A percentile compares a stretch with the other conserved stretches of the same genome.
These are phyloP conservation scores for Python bivittatus DNA, from an alignment of 2,113 vertebrate species.

Conservation along the genomic window DNA sequence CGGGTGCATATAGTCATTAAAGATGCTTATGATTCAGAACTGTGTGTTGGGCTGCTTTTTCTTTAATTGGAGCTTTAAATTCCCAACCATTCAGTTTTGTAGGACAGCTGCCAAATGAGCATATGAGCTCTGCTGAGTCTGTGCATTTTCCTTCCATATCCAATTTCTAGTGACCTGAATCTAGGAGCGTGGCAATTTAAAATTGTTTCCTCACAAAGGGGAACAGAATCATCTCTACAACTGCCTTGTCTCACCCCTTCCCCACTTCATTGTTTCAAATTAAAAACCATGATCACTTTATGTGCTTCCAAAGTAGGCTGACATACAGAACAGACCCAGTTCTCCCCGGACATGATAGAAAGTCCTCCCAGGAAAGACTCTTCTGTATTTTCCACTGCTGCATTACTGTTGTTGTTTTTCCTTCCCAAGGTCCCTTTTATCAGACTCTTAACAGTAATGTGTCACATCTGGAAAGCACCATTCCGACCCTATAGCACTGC, in stretches of 20 bases:
- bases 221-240: slow-evolving; percentile 34
- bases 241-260: background rate
- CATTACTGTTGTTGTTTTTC: slow-evolving; percentile 14
- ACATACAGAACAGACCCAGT: background rate
- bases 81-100: slow-evolving; percentile 47
- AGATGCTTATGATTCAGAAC: slow-evolving; percentile 2
- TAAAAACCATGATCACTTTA: slow-evolving; percentile 27
- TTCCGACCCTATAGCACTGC: background rate
- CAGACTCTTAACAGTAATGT: background rate
- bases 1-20: background rate
- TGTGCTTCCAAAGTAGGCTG: background rate
- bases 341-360: background rate
- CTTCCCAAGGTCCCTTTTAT: slow-evolving; percentile 32
- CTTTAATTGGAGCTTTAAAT: slow-evolving; percentile 44
- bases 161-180: slow-evolving; percentile 66
- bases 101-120: slow-evolving; percentile 50
- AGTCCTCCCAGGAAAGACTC: slow-evolving; percentile 17
- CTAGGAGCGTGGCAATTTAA: slow-evolving; percentile 41
- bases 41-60: slow-evolving; percentile 35
- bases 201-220: slow-evolving; percentile 33
- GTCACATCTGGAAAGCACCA: background rate
- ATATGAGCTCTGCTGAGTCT: slow-evolving; percentile 53
- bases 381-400: background rate
- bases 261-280: background rate
- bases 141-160: slow-evolving; percentile 53